These are phyloP conservation scores for Synodontis membranacea DNA, from an alignment of 2,113 vertebrate genomes.

Conservation along the genomic window DNA sequence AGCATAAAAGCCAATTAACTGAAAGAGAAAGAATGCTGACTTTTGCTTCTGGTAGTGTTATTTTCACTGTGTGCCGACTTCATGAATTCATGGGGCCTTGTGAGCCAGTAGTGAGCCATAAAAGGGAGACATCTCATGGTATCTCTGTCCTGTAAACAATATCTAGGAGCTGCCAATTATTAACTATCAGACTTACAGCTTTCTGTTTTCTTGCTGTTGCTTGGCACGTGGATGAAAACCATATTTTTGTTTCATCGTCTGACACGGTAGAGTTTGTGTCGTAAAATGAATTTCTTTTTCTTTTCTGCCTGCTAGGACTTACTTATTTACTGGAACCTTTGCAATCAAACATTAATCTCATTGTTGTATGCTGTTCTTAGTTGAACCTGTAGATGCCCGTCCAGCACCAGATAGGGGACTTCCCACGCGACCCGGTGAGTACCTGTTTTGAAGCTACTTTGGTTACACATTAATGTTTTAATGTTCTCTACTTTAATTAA, in stretches of 20 bases:
- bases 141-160: background rate
- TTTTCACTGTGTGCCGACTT: background rate
- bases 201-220: background rate
- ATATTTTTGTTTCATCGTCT: background rate
- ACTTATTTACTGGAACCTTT: background rate
- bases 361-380: slow-evolving; percentile 64
- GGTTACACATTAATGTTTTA: background rate
- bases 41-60: background rate
- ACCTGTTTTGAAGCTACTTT: slow-evolving; percentile 16
- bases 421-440: slow-evolving; percentile 90
- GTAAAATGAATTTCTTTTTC: background rate
- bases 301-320: background rate
- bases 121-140: too few species aligned
- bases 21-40: background rate
- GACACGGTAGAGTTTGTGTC: background rate
- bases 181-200: background rate
- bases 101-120: background rate
- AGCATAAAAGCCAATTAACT: background rate
- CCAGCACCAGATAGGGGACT: slow-evolving; percentile 92
- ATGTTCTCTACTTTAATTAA: too few species aligned
- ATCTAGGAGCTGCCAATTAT: background rate
- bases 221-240: background rate
- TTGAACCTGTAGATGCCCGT: slow-evolving; percentile 94
- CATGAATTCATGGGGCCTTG: background rate
- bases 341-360: background rate